Conservation (phyloP, 2,113 vertebrate genomes). For the Pitta sordida region DNA sequence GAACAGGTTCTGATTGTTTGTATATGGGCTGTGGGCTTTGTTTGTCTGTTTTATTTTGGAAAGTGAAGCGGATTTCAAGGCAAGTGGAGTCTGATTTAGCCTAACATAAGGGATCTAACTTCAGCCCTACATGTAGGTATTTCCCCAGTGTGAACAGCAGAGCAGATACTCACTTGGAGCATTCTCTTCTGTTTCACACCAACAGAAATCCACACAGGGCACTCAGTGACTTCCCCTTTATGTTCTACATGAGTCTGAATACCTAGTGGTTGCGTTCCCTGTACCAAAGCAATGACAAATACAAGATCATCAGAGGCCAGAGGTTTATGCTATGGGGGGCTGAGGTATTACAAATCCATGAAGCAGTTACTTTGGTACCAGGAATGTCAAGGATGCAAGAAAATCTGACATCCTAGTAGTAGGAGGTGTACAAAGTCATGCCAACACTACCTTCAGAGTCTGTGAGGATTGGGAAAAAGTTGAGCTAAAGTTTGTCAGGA, state of each 20-base stretch:
- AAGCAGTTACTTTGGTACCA: accelerated
- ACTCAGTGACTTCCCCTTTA: not conserved
- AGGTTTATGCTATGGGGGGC: not conserved
- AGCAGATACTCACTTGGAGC: not conserved
- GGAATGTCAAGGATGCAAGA: not conserved
- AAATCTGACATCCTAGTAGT: not conserved
- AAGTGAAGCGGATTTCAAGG: not conserved
- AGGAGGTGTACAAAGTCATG: not conserved
- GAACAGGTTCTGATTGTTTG: not conserved
- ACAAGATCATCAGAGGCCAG: not conserved
- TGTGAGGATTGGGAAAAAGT: not conserved
- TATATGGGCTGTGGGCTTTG: not conserved
- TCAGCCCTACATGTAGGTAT: not conserved
- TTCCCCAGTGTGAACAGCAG: not conserved
- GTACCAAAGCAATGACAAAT: not conserved
- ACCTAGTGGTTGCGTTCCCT: not conserved
- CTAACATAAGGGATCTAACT: not conserved
- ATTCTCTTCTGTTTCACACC: not conserved
- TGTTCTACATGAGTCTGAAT: not conserved
- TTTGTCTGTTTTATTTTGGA: not conserved
- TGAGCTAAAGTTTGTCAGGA: not conserved
- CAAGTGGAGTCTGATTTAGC: not conserved
- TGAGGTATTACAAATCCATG: not conserved
- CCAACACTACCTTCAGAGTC: not conserved
- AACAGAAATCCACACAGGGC: not conserved